Conservation (phyloP, 2,888 invertebrate species). For the Drosophila picticornis region DNA sequence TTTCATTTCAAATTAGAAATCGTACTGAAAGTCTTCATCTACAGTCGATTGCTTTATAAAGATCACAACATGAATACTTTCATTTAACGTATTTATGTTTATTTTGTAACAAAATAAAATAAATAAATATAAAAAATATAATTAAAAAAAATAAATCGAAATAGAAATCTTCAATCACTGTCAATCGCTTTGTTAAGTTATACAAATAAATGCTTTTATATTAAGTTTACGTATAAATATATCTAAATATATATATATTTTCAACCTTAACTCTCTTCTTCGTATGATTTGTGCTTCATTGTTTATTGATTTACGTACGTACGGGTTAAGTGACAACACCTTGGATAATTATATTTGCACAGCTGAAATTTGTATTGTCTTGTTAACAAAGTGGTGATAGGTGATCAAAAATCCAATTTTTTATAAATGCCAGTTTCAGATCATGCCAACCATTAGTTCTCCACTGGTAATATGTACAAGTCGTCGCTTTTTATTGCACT, state of each 20-base stretch:
- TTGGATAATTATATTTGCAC: slow-evolving; percentile 13
- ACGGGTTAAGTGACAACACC: not conserved
- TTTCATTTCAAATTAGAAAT: not conserved
- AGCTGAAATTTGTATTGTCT: slow-evolving; percentile 10
- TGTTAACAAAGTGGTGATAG: slow-evolving; percentile 13
- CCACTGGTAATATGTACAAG: slow-evolving; percentile 21
- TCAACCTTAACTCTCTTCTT: not conserved
- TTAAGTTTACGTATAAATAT: too few relatives aligned
- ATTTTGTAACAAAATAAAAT: not conserved
- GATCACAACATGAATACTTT: not conserved
- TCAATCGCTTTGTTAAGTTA: not conserved
- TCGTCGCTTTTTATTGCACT: slow-evolving; percentile 7
- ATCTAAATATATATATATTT: not conserved
- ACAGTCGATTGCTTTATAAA: not conserved
- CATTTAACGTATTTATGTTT: not conserved
- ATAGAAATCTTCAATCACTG: not conserved
- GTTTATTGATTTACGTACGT: not conserved
- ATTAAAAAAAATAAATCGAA: not conserved
- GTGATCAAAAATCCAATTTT: not conserved
- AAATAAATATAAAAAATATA: not conserved
- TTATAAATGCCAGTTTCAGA: slow-evolving; percentile 19
- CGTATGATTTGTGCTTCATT: not conserved
- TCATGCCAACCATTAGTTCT: slow-evolving; percentile 3
- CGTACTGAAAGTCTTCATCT: not conserved
- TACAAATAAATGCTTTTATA: not conserved